Conservation (phyloP, 2,888 invertebrate genomes). For the Patella ulyssiponensis region DNA sequence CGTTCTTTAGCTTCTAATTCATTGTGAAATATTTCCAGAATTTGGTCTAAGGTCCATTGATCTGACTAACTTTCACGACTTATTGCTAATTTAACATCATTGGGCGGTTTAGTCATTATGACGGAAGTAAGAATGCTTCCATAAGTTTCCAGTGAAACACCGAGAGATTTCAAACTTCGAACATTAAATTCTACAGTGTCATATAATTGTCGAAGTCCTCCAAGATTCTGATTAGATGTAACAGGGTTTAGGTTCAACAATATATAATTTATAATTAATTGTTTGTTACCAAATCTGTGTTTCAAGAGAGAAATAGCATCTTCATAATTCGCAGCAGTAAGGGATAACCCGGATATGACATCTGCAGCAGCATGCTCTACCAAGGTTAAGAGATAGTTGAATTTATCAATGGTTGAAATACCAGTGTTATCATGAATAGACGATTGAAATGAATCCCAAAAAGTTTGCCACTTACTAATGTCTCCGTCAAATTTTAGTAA, state of each 20-base stretch:
- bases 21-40: background rate
- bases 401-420: background rate
- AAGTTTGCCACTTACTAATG: background rate
- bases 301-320: background rate
- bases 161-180: background rate
- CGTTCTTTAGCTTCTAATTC: background rate
- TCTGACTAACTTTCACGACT: background rate
- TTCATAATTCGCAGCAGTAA: background rate
- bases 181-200: background rate
- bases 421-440: background rate
- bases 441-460: background rate
- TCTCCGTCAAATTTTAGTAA: background rate
- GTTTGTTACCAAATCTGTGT: conserved; percentile 3
- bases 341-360: background rate
- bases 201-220: background rate
- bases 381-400: background rate
- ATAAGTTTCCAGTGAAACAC: background rate
- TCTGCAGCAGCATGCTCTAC: background rate
- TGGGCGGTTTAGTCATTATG: background rate
- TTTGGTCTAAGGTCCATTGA: background rate
- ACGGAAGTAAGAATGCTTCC: background rate
- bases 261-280: background rate
- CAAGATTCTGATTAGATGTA: background rate
- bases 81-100: background rate
- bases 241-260: background rate